Evolutionary conservation across 2,797 vertebrate species (phyloP).

Genomic region (Neoniphon sammara): DNA sequence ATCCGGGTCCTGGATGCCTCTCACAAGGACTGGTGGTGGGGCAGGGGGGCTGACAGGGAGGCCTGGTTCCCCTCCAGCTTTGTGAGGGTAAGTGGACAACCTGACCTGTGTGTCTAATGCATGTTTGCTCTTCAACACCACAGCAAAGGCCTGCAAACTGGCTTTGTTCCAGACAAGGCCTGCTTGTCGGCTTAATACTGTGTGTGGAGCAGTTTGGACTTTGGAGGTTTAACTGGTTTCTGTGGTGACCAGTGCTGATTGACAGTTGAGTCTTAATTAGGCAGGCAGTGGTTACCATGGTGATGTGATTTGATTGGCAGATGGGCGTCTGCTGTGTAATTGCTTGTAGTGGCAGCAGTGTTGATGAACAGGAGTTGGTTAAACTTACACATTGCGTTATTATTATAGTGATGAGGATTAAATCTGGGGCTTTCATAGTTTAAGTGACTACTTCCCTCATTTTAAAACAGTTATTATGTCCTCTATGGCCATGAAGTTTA

Average conservation of each 20-base stretch:
- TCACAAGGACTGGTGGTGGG: constrained; percentile 99
- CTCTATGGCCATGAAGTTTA: neutral
- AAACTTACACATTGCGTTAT: constrained; percentile 46
- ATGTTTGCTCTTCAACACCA: constrained; percentile 64
- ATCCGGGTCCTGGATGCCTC: constrained; percentile 94
- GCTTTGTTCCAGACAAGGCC: constrained; percentile 66
- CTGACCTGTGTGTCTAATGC: constrained; percentile 57
- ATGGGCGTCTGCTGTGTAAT: constrained; percentile 62
- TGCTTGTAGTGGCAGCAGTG: constrained; percentile 48
- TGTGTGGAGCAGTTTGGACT: constrained; percentile 40
- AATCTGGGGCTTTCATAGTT: constrained; percentile 12
- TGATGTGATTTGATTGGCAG: constrained; percentile 71
- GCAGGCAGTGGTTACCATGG: constrained; percentile 49
- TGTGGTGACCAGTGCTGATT: constrained; percentile 73
- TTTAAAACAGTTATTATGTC: neutral
- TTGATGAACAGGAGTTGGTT: constrained; percentile 42
- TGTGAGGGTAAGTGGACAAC: constrained; percentile 90
- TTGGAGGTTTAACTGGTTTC: constrained; percentile 59
- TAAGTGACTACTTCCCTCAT: constrained; percentile 21
- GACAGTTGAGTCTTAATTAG: constrained; percentile 73
- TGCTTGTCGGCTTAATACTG: constrained; percentile 40
- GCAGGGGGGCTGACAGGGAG: constrained; percentile 89
- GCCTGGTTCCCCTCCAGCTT: constrained; percentile 99
- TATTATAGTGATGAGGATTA: constrained; percentile 45
- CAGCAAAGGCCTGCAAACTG: constrained; percentile 62